These are phyloP conservation scores for Drosophila stalkeri DNA, from an alignment of 2,888 invertebrate species.

Conservation along the genomic window DNA sequence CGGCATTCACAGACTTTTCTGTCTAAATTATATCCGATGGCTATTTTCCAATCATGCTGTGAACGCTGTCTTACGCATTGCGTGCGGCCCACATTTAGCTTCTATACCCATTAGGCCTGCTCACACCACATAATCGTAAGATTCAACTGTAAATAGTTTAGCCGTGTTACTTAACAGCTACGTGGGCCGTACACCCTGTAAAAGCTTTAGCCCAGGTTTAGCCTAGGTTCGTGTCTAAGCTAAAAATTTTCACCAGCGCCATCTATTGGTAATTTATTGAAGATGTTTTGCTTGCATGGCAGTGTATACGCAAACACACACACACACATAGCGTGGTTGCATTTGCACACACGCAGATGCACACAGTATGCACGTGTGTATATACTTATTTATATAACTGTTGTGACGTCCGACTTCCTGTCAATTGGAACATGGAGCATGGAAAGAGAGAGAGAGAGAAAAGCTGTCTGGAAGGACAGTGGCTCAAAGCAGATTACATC, in stretches of 20 bases:
- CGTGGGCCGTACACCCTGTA: neutral
- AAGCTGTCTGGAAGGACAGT: neutral
- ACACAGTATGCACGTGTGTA: neutral
- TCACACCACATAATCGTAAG: neutral
- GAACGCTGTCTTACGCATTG: conserved; percentile 46
- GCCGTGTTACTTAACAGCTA: neutral
- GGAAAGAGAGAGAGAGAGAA: conserved; percentile 1
- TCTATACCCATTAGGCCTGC: neutral
- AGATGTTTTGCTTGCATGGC: conserved; percentile 14
- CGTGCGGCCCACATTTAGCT: conserved; percentile 19
- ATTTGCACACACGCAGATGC: neutral
- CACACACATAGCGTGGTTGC: neutral
- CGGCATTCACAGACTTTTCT: conserved; percentile 46
- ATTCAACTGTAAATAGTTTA: neutral
- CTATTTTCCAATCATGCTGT: conserved; percentile 68
- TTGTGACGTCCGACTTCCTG: conserved; percentile 7
- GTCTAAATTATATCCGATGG: conserved; percentile 30
- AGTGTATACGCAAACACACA: neutral
- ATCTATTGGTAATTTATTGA: conserved; percentile 2
- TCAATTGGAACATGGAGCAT: neutral
- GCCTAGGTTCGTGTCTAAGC: conserved; percentile 22
- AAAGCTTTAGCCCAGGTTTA: neutral
- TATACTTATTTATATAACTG: conserved; percentile 3
- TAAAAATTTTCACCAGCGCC: conserved; percentile 29
- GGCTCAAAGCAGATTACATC: neutral